These are phyloP conservation scores for Vireo altiloquus DNA, from an alignment of 2,113 vertebrate genomes.

Conservation along the genomic window DNA sequence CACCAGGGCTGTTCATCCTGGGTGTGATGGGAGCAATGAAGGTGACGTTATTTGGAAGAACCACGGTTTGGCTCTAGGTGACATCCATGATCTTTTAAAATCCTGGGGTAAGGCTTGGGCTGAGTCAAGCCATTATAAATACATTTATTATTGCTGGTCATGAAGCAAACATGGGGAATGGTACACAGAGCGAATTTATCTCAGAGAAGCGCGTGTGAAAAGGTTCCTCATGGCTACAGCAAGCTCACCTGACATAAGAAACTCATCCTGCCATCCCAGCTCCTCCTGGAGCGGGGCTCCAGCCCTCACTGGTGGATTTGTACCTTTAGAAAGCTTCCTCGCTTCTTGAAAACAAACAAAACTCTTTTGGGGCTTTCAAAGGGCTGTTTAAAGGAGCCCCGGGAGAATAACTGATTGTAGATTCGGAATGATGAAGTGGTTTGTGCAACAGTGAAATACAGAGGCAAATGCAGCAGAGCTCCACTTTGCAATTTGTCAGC, in stretches of 20 bases:
- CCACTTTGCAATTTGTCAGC: conserved; percentile 62
- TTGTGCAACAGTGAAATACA: conserved; percentile 17
- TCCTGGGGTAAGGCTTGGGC: not conserved
- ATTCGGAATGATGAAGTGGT: conserved; percentile 42
- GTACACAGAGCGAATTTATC: not conserved
- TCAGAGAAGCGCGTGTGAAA: rapidly evolving
- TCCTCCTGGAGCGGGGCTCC: not conserved
- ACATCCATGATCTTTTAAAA: not conserved
- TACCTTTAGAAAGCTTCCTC: not conserved
- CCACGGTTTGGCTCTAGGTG: not conserved
- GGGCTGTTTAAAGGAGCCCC: conserved; percentile 35
- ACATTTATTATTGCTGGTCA: not conserved
- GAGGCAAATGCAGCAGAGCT: conserved; percentile 47
- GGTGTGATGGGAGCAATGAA: not conserved
- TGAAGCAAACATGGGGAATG: not conserved
- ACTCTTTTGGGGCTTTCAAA: conserved; percentile 45
- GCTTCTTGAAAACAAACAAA: conserved; percentile 17
- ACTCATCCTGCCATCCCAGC: not conserved
- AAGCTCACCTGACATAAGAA: not conserved
- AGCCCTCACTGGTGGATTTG: not conserved
- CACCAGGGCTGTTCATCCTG: not conserved
- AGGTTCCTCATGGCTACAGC: not conserved
- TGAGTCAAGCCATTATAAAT: not conserved
- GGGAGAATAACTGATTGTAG: conserved; percentile 39
- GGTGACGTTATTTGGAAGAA: not conserved